Percentiles rank a stretch among this genome's conserved stretches.
Evolutionary conservation across 2,888 invertebrate species (phyloP).

Genomic region (Pycnomerus fuliginosus): DNA sequence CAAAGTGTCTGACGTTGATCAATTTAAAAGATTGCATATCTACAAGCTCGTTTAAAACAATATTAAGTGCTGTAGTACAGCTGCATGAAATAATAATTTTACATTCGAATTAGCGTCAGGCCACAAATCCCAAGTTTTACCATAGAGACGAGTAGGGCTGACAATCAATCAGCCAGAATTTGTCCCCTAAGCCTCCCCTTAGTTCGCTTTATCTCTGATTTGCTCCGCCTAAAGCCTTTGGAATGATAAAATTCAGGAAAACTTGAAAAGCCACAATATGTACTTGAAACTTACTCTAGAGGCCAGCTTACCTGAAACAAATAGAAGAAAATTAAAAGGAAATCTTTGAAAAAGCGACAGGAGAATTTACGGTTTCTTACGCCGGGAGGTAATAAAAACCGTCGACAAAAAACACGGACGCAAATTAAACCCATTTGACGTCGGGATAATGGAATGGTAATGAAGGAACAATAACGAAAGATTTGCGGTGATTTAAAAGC

Average conservation of each 20-base stretch:
- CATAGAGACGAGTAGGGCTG: too few relatives aligned
- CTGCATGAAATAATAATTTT: too few relatives aligned
- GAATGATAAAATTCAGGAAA: too few relatives aligned
- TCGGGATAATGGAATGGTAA: slow-evolving; percentile 25
- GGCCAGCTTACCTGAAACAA: slow-evolving; percentile 11
- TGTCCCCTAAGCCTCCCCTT: too few relatives aligned
- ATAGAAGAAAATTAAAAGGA: slow-evolving; percentile 10
- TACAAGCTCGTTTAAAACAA: too few relatives aligned
- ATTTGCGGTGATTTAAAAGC: slow-evolving; percentile 24
- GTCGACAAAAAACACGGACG: slow-evolving; percentile 11
- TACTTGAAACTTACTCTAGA: too few relatives aligned
- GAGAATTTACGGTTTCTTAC: slow-evolving; percentile 15
- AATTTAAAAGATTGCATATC: slow-evolving; percentile 9
- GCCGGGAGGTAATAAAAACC: slow-evolving; percentile 20
- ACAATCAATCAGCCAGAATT: too few relatives aligned
- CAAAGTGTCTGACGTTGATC: slow-evolving; percentile 10
- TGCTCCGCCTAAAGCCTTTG: too few relatives aligned
- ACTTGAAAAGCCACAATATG: too few relatives aligned
- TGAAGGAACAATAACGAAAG: slow-evolving; percentile 27
- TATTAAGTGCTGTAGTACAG: too few relatives aligned
- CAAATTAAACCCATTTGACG: slow-evolving; percentile 22
- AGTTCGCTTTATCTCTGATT: too few relatives aligned
- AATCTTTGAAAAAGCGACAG: slow-evolving; percentile 16
- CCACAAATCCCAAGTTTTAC: too few relatives aligned
- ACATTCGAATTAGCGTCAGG: background rate